Evolutionary conservation across 1,140 invertebrate genomes (phyloP).

Genomic region (honey bee (Apis mellifera)): DNA sequence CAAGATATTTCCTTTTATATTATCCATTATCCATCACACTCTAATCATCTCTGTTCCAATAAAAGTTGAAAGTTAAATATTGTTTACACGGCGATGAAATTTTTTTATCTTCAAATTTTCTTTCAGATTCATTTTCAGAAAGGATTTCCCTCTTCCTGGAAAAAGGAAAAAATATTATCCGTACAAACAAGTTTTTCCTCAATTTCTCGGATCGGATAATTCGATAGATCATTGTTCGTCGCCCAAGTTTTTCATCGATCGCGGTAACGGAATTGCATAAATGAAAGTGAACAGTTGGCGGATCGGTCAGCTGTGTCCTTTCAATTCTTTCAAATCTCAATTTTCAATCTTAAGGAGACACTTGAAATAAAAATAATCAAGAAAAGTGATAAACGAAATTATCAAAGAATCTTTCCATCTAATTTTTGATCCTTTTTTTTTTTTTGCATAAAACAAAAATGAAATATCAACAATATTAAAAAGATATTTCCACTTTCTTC

Average conservation of each 20-base stretch:
- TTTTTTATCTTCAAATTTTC: not conserved
- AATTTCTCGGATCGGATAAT: not conserved
- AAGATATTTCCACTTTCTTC: too few relatives aligned
- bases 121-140: not conserved
- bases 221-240: slow-evolving; percentile 1
- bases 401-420: too few relatives aligned
- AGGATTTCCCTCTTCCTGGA: too few relatives aligned
- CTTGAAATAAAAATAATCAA: too few relatives aligned
- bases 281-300: slow-evolving; percentile 63
- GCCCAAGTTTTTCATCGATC: slow-evolving; percentile 13
- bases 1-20: too few relatives aligned
- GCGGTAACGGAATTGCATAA: slow-evolving; percentile 49
- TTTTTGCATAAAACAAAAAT: too few relatives aligned
- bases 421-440: too few relatives aligned
- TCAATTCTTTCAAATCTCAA: not conserved
- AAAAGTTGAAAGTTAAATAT: not conserved
- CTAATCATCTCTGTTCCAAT: not conserved
- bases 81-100: not conserved
- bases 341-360: too few relatives aligned
- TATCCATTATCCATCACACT: not conserved
- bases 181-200: not conserved
- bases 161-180: not conserved
- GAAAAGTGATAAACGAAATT: too few relatives aligned
- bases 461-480: too few relatives aligned
- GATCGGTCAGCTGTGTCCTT: slow-evolving; percentile 66